Evolutionary conservation across 2,797 vertebrate genomes (phyloP).

Genomic region (Chiloscyllium punctatum): DNA sequence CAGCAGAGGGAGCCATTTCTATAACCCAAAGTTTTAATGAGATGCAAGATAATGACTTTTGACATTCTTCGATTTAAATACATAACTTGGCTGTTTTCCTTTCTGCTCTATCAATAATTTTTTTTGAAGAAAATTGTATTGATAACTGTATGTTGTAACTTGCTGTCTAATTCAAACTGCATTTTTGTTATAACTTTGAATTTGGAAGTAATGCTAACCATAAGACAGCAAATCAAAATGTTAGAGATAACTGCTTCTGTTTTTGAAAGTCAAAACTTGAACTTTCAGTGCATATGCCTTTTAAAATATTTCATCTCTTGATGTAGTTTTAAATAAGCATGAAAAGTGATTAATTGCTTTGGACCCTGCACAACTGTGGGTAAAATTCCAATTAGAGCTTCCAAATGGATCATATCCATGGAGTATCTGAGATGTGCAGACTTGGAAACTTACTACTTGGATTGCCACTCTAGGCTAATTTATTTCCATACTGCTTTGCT

Average conservation of each 20-base stretch:
- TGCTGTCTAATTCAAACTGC: neutral
- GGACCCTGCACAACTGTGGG: neutral
- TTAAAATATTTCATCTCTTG: neutral
- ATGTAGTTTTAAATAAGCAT: neutral
- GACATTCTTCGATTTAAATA: neutral
- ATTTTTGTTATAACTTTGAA: neutral
- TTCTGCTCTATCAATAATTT: neutral
- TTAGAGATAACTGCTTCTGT: neutral
- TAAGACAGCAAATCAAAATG: neutral
- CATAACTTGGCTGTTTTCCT: neutral
- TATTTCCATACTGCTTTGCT: neutral
- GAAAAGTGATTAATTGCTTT: neutral
- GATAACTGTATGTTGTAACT: neutral
- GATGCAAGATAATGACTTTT: neutral
- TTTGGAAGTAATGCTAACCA: neutral
- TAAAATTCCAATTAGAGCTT: neutral
- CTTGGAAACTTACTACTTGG: neutral
- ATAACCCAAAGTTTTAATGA: neutral
- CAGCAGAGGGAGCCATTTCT: slow-evolving; percentile 22
- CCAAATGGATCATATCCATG: neutral
- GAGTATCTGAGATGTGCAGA: neutral
- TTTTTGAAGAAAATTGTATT: neutral
- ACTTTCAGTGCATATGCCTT: neutral
- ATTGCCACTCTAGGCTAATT: neutral
- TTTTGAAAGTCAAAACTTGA: neutral